Conservation (phyloP, 2,113 vertebrate genomes). For the Cephalopterus ornatus region DNA sequence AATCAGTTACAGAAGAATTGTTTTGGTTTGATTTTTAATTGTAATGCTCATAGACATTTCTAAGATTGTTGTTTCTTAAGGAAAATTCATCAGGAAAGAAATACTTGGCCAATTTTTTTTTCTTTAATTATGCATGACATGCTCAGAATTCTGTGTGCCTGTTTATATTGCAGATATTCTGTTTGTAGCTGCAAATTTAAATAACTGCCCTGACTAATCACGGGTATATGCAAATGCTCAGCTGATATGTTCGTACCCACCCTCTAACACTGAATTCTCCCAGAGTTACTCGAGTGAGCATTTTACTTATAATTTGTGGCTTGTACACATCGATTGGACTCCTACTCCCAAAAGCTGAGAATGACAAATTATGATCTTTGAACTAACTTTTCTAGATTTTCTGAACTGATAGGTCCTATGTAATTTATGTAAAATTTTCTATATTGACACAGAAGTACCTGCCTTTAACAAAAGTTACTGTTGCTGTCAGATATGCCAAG, state of each 20-base stretch:
- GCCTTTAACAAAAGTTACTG: conserved; percentile 20
- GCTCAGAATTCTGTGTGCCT: not conserved
- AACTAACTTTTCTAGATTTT: conserved; percentile 31
- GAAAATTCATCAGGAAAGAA: conserved; percentile 19
- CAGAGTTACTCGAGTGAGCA: not conserved
- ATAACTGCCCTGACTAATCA: not conserved
- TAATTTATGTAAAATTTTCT: conserved; percentile 18
- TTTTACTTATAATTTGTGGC: not conserved
- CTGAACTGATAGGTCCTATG: not conserved
- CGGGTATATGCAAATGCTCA: not conserved
- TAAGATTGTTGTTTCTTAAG: not conserved
- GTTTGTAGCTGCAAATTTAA: not conserved
- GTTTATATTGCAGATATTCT: not conserved
- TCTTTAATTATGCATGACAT: not conserved
- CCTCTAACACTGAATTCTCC: not conserved
- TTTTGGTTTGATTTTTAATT: not conserved
- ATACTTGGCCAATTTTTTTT: not conserved
- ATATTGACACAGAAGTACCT: conserved; percentile 16
- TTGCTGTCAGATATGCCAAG: conserved; percentile 18
- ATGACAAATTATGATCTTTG: not conserved
- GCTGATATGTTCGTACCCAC: not conserved
- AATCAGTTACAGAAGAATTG: not conserved
- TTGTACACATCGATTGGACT: not conserved
- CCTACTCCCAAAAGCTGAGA: not conserved
- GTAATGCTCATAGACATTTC: not conserved